Evolutionary conservation across 2,113 vertebrate genomes (phyloP), one percentile per base, ranked within the genome.

Genomic region (Alethe castanea): DNA sequence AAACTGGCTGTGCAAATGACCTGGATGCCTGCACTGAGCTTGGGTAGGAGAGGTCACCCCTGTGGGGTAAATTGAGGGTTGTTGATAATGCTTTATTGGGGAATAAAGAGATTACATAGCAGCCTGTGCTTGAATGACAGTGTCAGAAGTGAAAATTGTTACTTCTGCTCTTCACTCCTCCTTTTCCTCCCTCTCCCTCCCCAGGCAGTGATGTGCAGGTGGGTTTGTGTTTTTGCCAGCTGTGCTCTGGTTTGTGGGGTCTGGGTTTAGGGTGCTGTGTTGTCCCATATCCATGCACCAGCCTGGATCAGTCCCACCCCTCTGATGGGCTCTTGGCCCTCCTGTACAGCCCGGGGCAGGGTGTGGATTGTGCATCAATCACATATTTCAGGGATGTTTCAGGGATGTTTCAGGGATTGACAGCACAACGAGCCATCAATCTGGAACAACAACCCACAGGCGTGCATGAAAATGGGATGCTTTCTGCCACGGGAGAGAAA

Each of bases 331-430:
- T 90, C n/a, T 29, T 52, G n/a, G 4, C 9, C 36, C 12, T 38
- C 25, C 61, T 36, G 22, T 6, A 1, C 0, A 1, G 1, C 14
- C 47, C 0, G 0, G 48, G 0, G 35, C 19, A 22, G 52, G 29
- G 11, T 52, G 31, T 17, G 57, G 35, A 6, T 23, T 1, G 4
- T n/a, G 54, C 47, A 74, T 52, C 50, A 9, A 16, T 52, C 50
- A 52, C 50, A 26, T 8, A 47, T 48, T 26, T 52, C 50, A 40
- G n/a, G 56, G 61, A 40, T 2, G 0, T 48, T 26, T 52, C 50
- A 40, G 31, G 56, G 61, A 40, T 2, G 0, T 28, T 44, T 33
- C 61, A n/a, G 22, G 0, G 0, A 29, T 0, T 5, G 11, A 13
- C 36, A 28, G 85, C n/a, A 40, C 6, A 2, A 36, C 0, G 1